Evolutionary conservation across 2,113 vertebrate genomes (phyloP).

Genomic region (Oncorhynchus gorbuscha): DNA sequence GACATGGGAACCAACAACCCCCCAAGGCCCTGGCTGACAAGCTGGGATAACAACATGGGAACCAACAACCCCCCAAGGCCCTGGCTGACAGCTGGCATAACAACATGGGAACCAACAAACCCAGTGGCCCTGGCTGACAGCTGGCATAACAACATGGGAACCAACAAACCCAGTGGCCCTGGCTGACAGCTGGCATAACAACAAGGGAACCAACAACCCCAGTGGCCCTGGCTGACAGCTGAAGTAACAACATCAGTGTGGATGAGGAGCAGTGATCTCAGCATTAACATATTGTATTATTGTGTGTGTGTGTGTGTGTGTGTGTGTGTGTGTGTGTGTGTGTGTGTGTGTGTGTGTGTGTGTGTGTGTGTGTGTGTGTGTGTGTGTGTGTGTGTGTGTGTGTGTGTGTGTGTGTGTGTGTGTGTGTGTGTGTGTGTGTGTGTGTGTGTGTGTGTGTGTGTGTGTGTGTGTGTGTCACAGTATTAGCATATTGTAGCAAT

Average conservation of each 20-base stretch:
- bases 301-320: not conserved
- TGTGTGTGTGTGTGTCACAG: not conserved
- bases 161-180: too few species aligned
- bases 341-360: conserved; percentile 5
- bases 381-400: not conserved
- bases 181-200: not conserved
- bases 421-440: not conserved
- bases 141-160: too few species aligned
- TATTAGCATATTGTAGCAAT: too few species aligned
- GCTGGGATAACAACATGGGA: too few species aligned
- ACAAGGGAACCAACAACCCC: too few species aligned
- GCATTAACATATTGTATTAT: conserved; percentile 12
- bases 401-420: not conserved
- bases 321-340: not conserved
- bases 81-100: too few species aligned
- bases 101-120: too few species aligned
- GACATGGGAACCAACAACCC: too few species aligned
- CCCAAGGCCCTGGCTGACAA: too few species aligned
- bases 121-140: too few species aligned
- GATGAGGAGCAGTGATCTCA: conserved; percentile 4
- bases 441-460: not conserved
- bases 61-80: too few species aligned
- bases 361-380: not conserved
- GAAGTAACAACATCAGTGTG: not conserved
- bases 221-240: not conserved